phyloP scores from a whole-genome alignment of 2,888 invertebrate genomes.

The Mamestra brassicae region DNA sequence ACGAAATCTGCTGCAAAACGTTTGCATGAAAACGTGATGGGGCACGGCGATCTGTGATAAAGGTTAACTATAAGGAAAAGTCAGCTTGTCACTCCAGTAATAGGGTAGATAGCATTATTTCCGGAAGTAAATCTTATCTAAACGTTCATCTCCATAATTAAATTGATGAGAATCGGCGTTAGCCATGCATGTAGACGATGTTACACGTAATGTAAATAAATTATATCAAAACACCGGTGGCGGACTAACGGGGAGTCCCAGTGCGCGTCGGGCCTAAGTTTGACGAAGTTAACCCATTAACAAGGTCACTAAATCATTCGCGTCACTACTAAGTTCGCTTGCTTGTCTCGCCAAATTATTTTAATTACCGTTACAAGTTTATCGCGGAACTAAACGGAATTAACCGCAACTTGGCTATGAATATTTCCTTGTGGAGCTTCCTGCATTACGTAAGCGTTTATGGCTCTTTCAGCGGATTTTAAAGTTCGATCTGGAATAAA shows the following conservation, averaged over 20 bases:
- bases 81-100: conserved; percentile 32
- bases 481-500: conserved; percentile 60
- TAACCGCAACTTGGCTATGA: conserved; percentile 60
- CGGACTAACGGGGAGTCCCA: conserved; percentile 74
- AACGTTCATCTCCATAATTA: conserved; percentile 31
- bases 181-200: conserved; percentile 18
- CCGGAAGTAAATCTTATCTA: conserved; percentile 15
- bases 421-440: conserved; percentile 54
- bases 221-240: conserved; percentile 69
- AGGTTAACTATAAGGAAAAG: conserved; percentile 44
- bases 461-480: conserved; percentile 41
- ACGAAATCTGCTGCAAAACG: conserved; percentile 52
- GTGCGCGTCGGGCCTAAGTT: conserved; percentile 76
- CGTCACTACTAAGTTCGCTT: conserved; percentile 79
- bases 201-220: conserved; percentile 63
- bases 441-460: conserved; percentile 45
- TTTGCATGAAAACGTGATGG: conserved; percentile 47
- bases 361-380: conserved; percentile 80
- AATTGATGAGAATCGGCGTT: conserved; percentile 25
- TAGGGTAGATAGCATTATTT: conserved; percentile 37
- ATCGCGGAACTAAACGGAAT: conserved; percentile 67
- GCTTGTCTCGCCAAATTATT: conserved; percentile 82
- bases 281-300: conserved; percentile 86
- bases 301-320: conserved; percentile 86
- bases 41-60: conserved; percentile 34